These are phyloP conservation scores for Drosophila eohydei DNA, from an alignment of 2,888 invertebrate species.

Conservation along the genomic window DNA sequence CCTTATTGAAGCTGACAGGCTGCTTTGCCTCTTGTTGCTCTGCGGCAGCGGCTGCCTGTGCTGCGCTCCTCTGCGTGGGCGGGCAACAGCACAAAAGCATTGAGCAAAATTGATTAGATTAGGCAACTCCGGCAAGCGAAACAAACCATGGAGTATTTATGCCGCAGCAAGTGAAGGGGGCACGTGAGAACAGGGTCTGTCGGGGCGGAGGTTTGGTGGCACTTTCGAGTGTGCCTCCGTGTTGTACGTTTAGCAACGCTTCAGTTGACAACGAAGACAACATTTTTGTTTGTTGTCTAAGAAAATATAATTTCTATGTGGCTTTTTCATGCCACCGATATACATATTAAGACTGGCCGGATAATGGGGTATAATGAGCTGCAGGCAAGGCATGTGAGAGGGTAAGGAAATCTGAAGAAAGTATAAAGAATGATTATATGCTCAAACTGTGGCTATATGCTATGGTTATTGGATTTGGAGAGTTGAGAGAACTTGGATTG, in stretches of 20 bases:
- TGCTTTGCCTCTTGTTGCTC: constrained; percentile 41
- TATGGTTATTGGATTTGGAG: neutral
- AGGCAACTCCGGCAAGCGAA: constrained; percentile 55
- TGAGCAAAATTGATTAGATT: constrained; percentile 76
- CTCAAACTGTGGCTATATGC: neutral
- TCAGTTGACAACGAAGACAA: constrained; percentile 48
- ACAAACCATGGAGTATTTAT: constrained; percentile 58
- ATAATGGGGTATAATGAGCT: constrained; percentile 1
- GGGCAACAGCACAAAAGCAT: constrained; percentile 46
- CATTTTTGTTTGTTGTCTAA: constrained; percentile 5
- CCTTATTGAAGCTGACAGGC: constrained; percentile 76
- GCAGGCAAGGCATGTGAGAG: neutral
- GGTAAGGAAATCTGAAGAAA: neutral
- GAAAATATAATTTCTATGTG: constrained; percentile 27
- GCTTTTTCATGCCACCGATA: constrained; percentile 9
- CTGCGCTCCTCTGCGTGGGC: constrained; percentile 53
- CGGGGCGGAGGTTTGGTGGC: neutral
- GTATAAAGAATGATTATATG: neutral
- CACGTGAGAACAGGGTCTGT: neutral
- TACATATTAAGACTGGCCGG: neutral
- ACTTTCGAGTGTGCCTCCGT: constrained; percentile 12
- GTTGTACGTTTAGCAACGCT: constrained; percentile 46
- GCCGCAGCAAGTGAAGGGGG: constrained; percentile 7
- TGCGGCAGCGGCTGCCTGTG: constrained; percentile 7
- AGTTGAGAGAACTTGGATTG: neutral